Conservation (phyloP, 2,797 vertebrate genomes). For the Podargus strigoides region DNA sequence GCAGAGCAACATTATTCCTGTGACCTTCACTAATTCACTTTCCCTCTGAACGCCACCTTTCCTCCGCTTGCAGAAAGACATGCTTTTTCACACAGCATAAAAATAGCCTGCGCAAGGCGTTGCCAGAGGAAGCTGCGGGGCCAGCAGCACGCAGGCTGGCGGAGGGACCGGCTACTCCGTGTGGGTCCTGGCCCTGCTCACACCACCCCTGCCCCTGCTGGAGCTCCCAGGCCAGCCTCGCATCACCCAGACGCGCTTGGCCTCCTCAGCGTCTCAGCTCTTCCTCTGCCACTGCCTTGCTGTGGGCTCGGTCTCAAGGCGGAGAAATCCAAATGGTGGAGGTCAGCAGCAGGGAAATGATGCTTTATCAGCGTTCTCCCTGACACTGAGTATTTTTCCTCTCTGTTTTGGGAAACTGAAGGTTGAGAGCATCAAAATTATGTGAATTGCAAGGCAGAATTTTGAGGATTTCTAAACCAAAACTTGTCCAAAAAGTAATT, state of each 20-base stretch:
- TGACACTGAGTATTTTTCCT: background rate
- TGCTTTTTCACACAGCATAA: constrained; percentile 33
- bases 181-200: background rate
- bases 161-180: background rate
- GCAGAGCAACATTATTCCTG: background rate
- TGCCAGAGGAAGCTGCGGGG: constrained; percentile 40
- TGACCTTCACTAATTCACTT: constrained; percentile 61
- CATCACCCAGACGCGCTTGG: background rate
- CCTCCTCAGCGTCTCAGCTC: background rate
- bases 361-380: background rate
- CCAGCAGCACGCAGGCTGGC: background rate
- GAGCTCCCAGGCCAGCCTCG: background rate
- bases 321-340: background rate
- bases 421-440: background rate
- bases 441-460: background rate
- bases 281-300: background rate
- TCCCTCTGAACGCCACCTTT: constrained; percentile 6
- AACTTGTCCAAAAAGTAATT: background rate
- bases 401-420: background rate
- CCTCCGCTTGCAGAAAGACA: constrained; percentile 17
- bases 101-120: constrained; percentile 33
- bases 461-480: background rate
- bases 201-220: background rate
- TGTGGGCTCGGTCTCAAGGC: background rate
- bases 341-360: background rate